A percentile compares a stretch with the other conserved stretches of the same genome.
Conservation (phyloP, 2,113 vertebrate genomes). For the Riparia riparia region DNA sequence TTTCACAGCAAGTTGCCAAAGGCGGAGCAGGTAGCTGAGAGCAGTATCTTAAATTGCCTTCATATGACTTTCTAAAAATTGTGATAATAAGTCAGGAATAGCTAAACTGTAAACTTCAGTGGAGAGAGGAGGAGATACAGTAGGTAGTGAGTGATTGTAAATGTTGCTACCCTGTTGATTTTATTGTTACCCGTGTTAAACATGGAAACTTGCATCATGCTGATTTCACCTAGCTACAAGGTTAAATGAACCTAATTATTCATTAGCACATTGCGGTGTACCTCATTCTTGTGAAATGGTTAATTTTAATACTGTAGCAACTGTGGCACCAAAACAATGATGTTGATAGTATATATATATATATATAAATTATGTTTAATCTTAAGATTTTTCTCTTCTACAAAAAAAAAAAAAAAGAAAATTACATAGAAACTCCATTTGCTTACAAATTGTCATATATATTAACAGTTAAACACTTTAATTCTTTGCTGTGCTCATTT, state of each 20-base stretch:
- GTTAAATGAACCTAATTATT: not conserved
- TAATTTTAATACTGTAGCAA: not conserved
- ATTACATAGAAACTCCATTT: not conserved
- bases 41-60: not conserved
- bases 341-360: not conserved
- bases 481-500: not conserved
- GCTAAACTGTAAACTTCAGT: not conserved
- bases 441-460: not conserved
- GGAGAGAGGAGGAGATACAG: not conserved
- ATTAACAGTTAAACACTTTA: not conserved
- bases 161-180: not conserved
- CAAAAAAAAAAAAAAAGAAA: not conserved
- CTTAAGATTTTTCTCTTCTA: not conserved
- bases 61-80: not conserved
- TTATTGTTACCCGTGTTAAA: not conserved
- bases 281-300: not conserved
- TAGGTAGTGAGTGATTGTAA: not conserved
- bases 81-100: not conserved
- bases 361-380: not conserved
- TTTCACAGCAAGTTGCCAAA: not conserved
- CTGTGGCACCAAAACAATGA: not conserved
- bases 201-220: not conserved
- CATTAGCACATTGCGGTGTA: not conserved
- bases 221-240: not conserved
- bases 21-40: not conserved